Evolutionary conservation across 2,888 invertebrate species (phyloP), one percentile per base, ranked within the genome.

Genomic region (Mythimna albipuncta): DNA sequence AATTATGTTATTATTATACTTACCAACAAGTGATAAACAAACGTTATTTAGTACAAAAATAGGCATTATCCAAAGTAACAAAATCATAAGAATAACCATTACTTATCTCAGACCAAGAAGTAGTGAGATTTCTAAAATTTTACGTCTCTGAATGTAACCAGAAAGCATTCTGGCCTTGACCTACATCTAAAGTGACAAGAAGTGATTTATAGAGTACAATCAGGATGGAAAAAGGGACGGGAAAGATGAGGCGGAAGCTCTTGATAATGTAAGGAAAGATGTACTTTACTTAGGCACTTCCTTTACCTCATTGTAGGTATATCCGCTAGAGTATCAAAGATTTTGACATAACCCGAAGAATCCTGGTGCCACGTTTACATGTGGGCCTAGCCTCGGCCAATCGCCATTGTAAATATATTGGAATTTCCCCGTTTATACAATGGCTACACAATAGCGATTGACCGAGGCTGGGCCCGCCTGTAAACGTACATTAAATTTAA

Each of bases 181-280:
- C 67, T 58, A 16, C 32, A 68, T 67, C 10, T 64, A 64, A 54
- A 75, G 35, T 68, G 54, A 64, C 71, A 54, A 67, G 52, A 64
- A 58, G 64, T 82, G 71, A 64, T 72, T 79, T 74, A 70, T 74
- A 63, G 50, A 65, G 55, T 50, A 57, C 52, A 47, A 71, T 77
- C 69, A 61, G 54, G 35, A 58, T 61, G 47, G 55, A 64, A 69
- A 79, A 70, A 47, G 61, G 54, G 35, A 52, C 19, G 19, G 61
- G 10, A 64, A 16, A 61, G 71, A 54, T 67, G 64, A 75, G 6
- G 64, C 64, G 64, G 71, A 67, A 64, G 62, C 61, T 64, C 81
- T 75, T 68, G 61, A 61, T 75, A 75, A 75, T 75, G 21, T 61
- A 52, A 75, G 64, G 55, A 21, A 77, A 77, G 35, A 50, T 57